Percentiles rank a stretch among this genome's conserved stretches.
Evolutionary conservation across 2,113 vertebrate species (phyloP).

Genomic region (Tonatia bakeri): DNA sequence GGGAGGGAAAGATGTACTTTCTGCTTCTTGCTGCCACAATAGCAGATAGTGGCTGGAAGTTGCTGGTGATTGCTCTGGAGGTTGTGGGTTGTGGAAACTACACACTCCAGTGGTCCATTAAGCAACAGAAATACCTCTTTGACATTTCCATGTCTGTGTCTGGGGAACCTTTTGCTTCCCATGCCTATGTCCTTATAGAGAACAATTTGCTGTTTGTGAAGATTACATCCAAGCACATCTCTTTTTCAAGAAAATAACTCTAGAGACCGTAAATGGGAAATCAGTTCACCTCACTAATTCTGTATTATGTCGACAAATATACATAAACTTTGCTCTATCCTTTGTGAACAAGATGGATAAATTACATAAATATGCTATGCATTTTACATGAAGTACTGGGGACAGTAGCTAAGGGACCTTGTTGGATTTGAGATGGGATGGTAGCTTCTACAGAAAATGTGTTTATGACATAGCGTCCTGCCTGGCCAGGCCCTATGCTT

Average conservation of each 20-base stretch:
- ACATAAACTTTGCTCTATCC: background rate
- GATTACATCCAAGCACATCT: constrained; percentile 43
- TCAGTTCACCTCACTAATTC: constrained; percentile 47
- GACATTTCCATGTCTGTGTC: background rate
- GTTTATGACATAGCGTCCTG: background rate
- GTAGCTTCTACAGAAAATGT: background rate
- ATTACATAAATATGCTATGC: constrained; percentile 33
- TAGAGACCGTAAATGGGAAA: constrained; percentile 62
- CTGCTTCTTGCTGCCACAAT: background rate
- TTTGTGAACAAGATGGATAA: constrained; percentile 32
- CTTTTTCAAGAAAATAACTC: constrained; percentile 63
- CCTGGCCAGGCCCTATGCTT: background rate
- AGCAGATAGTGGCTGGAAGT: background rate
- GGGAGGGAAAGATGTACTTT: background rate
- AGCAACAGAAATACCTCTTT: background rate
- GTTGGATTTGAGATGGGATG: constrained; percentile 15
- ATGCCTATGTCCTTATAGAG: constrained; percentile 16
- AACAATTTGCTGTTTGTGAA: constrained; percentile 51
- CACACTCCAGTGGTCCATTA: background rate
- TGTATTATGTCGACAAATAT: constrained; percentile 57
- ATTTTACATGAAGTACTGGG: constrained; percentile 31
- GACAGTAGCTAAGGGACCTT: background rate
- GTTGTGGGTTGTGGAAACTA: background rate
- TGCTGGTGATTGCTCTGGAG: background rate
- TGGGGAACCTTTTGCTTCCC: background rate